phyloP scores from a whole-genome alignment of 2,797 vertebrate species.

The Acipenser transmontanus region DNA sequence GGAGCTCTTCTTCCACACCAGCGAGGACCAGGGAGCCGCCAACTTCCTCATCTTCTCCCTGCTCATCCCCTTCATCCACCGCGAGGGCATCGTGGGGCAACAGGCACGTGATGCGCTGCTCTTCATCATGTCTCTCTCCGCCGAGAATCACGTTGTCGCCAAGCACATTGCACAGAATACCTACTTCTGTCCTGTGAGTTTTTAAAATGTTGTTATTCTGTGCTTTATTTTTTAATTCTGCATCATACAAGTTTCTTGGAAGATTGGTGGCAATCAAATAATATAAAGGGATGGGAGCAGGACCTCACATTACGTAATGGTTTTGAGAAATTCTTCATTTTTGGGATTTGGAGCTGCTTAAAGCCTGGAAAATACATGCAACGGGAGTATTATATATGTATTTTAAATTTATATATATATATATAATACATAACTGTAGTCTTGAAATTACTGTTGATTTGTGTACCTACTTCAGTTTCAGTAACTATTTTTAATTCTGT shows the following conservation, averaged over 20 bases:
- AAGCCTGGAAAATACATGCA: too few species aligned
- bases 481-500: too few species aligned
- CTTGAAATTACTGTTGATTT: too few species aligned
- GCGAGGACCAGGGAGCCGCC: constrained; percentile 92
- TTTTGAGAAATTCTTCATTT: too few species aligned
- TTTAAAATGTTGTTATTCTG: background rate
- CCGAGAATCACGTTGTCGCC: constrained; percentile 84
- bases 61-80: constrained; percentile 93
- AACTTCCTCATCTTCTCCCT: constrained; percentile 98
- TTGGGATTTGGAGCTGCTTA: too few species aligned
- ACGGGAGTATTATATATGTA: background rate
- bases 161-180: constrained; percentile 86
- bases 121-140: constrained; percentile 92
- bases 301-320: too few species aligned
- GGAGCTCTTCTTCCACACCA: constrained; percentile 97
- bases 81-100: constrained; percentile 86
- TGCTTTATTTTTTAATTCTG: too few species aligned
- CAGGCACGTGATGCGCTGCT: constrained; percentile 91
- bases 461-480: too few species aligned
- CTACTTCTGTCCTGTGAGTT: constrained; percentile 93
- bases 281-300: too few species aligned
- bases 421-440: background rate
- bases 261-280: too few species aligned
- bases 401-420: background rate
- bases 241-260: too few species aligned